A percentile compares a stretch with the other conserved stretches of the same genome.
phyloP scores from a whole-genome alignment of 2,797 vertebrate species.

The Sebastes cheni region DNA sequence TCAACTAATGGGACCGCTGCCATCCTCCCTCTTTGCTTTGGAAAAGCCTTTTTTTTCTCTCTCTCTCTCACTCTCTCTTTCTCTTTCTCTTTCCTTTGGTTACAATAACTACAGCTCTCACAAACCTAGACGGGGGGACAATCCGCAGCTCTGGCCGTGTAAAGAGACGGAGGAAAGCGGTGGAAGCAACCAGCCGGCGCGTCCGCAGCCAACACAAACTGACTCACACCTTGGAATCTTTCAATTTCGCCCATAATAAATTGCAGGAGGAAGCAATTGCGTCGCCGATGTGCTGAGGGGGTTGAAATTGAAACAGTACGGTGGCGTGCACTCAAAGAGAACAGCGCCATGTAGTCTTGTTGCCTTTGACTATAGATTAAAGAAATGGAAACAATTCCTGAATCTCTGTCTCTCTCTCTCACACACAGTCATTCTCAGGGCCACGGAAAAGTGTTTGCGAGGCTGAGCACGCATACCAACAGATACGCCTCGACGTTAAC shows the following conservation, averaged over 20 bases:
- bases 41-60: conserved; percentile 22
- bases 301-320: conserved; percentile 77
- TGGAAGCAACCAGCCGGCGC: conserved; percentile 31
- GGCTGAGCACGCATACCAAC: conserved; percentile 23
- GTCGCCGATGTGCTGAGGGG: conserved; percentile 73
- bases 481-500: conserved; percentile 15
- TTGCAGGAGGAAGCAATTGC: conserved; percentile 74
- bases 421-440: neutral
- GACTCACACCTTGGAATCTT: conserved; percentile 72
- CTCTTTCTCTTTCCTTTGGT: conserved; percentile 33
- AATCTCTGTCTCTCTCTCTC: conserved; percentile 6
- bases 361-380: conserved; percentile 37
- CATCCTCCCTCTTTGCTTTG: conserved; percentile 61
- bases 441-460: conserved; percentile 23
- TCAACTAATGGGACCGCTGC: conserved; percentile 67
- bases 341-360: conserved; percentile 32
- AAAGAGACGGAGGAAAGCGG: conserved; percentile 15
- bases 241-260: conserved; percentile 75
- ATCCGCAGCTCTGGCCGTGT: conserved; percentile 6
- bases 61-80: neutral
- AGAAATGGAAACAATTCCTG: conserved; percentile 63
- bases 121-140: conserved; percentile 40
- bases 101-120: conserved; percentile 45
- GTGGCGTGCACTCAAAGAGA: conserved; percentile 61
- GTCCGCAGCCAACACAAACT: conserved; percentile 67